Conservation (phyloP, 2,797 vertebrate species). For the Cirrhinus molitorella region DNA sequence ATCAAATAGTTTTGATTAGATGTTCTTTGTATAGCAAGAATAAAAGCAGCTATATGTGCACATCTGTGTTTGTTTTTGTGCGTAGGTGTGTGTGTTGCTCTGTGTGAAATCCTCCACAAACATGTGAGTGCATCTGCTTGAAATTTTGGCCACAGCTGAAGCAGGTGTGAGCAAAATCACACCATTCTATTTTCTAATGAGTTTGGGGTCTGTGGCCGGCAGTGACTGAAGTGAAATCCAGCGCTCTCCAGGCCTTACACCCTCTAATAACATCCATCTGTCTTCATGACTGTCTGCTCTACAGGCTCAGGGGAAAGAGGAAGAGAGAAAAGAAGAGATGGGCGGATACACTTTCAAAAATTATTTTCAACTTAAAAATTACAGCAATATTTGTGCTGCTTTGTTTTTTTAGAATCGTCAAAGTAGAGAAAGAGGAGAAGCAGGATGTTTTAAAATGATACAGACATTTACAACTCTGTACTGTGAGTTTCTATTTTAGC, state of each 20-base stretch:
- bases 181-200: slow-evolving; percentile 49
- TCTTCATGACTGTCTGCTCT: slow-evolving; percentile 78
- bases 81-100: not conserved
- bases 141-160: slow-evolving; percentile 12
- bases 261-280: slow-evolving; percentile 74
- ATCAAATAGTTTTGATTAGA: not conserved
- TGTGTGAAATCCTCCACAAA: not conserved
- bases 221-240: slow-evolving; percentile 46
- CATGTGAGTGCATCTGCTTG: slow-evolving; percentile 15
- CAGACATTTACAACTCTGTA: not conserved
- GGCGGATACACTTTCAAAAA: not conserved
- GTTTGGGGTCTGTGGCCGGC: slow-evolving; percentile 27
- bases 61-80: slow-evolving; percentile 11
- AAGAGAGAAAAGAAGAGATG: not conserved
- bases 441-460: not conserved
- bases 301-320: slow-evolving; percentile 69
- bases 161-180: slow-evolving; percentile 54
- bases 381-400: not conserved
- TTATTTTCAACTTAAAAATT: slow-evolving; percentile 1
- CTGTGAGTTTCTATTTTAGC: too few relatives aligned
- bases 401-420: slow-evolving; percentile 16
- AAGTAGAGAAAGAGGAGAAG: not conserved
- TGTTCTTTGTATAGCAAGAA: not conserved
- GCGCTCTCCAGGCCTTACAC: slow-evolving; percentile 53
- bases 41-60: not conserved